A percentile compares a stretch with the other conserved stretches of the same genome.
Conservation (phyloP, 2,888 invertebrate genomes). For the Allacma fusca region DNA sequence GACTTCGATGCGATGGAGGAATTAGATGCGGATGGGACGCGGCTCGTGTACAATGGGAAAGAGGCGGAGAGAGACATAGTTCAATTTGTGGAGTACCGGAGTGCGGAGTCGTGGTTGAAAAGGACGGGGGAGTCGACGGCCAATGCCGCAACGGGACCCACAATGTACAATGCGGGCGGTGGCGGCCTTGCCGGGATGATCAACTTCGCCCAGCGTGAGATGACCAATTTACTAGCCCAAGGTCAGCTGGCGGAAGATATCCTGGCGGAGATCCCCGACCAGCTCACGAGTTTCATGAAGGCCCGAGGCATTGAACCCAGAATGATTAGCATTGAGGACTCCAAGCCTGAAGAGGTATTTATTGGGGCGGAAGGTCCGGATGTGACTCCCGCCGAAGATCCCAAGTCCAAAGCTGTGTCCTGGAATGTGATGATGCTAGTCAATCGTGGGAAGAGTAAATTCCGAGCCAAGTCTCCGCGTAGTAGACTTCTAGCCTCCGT, state of each 20-base stretch:
- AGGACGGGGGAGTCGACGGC: slow-evolving; percentile 53
- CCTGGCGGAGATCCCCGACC: slow-evolving; percentile 68
- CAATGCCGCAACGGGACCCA: neutral
- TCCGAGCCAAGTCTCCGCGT: slow-evolving; percentile 25
- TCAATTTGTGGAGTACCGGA: slow-evolving; percentile 70
- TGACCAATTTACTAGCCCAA: slow-evolving; percentile 51
- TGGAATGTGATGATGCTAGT: slow-evolving; percentile 39
- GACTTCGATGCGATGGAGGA: slow-evolving; percentile 68
- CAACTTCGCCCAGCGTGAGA: neutral
- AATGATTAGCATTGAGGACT: slow-evolving; percentile 52
- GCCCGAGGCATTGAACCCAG: slow-evolving; percentile 66
- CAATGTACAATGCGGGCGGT: neutral
- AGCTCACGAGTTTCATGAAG: slow-evolving; percentile 67
- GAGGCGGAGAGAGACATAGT: slow-evolving; percentile 70
- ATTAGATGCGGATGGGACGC: slow-evolving; percentile 66
- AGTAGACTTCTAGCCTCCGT: neutral
- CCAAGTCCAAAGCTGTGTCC: neutral
- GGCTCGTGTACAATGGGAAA: slow-evolving; percentile 63
- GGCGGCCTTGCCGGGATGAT: neutral
- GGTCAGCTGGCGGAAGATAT: slow-evolving; percentile 65
- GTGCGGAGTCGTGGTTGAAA: slow-evolving; percentile 60
- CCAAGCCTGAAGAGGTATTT: slow-evolving; percentile 33
- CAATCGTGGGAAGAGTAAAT: slow-evolving; percentile 28
- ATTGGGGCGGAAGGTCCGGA: slow-evolving; percentile 15
- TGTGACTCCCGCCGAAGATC: neutral